These are phyloP conservation scores for Reticulitermes lucifugus DNA, from an alignment of 2,888 invertebrate genomes.

Conservation along the genomic window DNA sequence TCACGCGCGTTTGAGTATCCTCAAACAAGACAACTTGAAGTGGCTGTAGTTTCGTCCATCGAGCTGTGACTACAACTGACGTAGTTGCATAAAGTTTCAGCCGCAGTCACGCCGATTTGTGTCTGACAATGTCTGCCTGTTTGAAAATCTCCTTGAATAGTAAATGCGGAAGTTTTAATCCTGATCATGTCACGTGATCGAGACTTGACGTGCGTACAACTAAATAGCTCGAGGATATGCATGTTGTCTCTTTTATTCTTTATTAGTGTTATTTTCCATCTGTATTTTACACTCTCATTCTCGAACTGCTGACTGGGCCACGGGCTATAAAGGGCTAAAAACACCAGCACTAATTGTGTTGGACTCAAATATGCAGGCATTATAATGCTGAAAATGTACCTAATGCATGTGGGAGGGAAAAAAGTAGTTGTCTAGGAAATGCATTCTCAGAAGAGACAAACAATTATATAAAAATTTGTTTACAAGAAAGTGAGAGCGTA, in stretches of 20 bases:
- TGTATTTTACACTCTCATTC: not conserved
- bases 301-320: not conserved
- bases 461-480: too few species aligned
- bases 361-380: not conserved
- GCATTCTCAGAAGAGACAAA: too few species aligned
- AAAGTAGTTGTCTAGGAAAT: too few species aligned
- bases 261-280: not conserved
- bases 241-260: not conserved
- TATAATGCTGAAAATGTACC: not conserved
- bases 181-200: not conserved
- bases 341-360: not conserved
- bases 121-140: not conserved
- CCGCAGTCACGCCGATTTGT: not conserved
- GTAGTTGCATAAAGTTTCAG: not conserved
- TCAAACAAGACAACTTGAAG: not conserved
- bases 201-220: constrained; percentile 7
- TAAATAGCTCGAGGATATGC: not conserved
- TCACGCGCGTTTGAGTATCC: not conserved
- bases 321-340: not conserved
- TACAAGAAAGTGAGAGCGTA: too few species aligned
- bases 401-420: not conserved
- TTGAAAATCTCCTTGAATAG: not conserved
- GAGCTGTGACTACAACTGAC: not conserved
- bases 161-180: not conserved
- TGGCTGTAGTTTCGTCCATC: too few species aligned